Percentiles rank a stretch among this genome's conserved stretches.
Evolutionary conservation across 2,113 vertebrate genomes (phyloP).

Genomic region (Dasypus novemcinctus): DNA sequence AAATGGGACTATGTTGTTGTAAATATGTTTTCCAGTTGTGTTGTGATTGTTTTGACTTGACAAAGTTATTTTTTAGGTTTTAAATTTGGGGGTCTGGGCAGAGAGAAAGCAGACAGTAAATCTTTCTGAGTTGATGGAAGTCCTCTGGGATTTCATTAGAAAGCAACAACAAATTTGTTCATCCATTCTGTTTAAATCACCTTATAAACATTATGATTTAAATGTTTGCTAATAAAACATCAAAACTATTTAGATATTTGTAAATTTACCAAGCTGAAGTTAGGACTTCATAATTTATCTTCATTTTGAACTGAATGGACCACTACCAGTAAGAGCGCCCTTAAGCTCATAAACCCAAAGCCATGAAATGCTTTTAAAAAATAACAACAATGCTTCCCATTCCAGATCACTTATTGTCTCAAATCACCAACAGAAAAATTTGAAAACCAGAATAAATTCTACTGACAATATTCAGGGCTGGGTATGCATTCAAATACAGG

Average conservation of each 20-base stretch:
- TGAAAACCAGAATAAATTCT: not conserved
- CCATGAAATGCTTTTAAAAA: not conserved
- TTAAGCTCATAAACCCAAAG: constrained; percentile 10
- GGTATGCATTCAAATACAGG: too few relatives aligned
- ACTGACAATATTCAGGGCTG: not conserved
- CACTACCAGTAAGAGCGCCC: not conserved
- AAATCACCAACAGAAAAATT: not conserved
- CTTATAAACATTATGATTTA: not conserved
- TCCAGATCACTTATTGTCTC: constrained; percentile 9
- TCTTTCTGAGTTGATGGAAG: not conserved
- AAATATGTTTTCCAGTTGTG: not conserved
- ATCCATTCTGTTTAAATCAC: not conserved
- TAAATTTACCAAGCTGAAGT: not conserved
- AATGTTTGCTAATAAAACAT: not conserved
- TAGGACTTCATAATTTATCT: not conserved
- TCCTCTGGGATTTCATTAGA: not conserved
- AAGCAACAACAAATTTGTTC: not conserved
- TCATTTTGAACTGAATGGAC: not conserved
- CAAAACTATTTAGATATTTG: not conserved
- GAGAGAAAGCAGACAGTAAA: not conserved
- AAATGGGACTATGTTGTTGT: not conserved
- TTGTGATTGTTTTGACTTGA: not conserved
- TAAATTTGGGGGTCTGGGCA: not conserved
- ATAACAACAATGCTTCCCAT: not conserved
- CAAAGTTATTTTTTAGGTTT: constrained; percentile 1